Evolutionary conservation across 1,140 invertebrate genomes (phyloP).

Genomic region (Chironomus striatipennis): DNA sequence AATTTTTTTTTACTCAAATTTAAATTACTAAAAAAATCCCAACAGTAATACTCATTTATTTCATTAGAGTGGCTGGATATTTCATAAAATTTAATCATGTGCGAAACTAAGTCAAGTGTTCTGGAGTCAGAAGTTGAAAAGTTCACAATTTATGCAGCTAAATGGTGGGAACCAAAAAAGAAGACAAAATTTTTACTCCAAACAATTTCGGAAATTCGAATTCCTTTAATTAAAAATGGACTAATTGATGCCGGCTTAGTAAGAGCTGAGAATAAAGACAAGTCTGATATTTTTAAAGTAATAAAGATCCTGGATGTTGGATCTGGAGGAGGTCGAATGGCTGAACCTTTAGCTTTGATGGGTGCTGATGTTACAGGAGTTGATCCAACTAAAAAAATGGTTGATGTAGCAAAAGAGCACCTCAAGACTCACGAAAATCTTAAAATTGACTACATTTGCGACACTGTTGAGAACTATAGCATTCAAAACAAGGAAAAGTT

Average conservation of each 20-base stretch:
- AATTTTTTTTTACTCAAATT: too few species aligned
- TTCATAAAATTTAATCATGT: too few species aligned
- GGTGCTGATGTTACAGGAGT: conserved; percentile 64
- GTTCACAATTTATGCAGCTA: not conserved
- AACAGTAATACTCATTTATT: too few species aligned
- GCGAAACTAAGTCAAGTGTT: not conserved
- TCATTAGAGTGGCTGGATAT: too few species aligned
- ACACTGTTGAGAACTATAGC: conserved; percentile 44
- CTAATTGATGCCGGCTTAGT: conserved; percentile 40
- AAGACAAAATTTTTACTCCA: not conserved
- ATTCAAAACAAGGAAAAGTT: conserved; percentile 36
- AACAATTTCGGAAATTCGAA: conserved; percentile 29
- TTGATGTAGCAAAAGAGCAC: conserved; percentile 50
- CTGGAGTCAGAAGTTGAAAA: not conserved
- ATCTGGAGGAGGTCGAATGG: conserved; percentile 56
- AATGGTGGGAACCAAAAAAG: not conserved
- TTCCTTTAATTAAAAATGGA: conserved; percentile 59
- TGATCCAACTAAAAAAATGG: conserved; percentile 57
- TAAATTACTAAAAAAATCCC: too few species aligned
- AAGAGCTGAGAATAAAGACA: conserved; percentile 25
- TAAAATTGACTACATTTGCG: conserved; percentile 26
- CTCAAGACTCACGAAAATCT: conserved; percentile 31
- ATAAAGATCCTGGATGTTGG: conserved; percentile 68
- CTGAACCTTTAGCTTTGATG: conserved; percentile 37
- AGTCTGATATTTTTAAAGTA: conserved; percentile 46